These are phyloP conservation scores for Oscheius myriophilus DNA, from an alignment of 2,888 invertebrate species.

Conservation along the genomic window DNA sequence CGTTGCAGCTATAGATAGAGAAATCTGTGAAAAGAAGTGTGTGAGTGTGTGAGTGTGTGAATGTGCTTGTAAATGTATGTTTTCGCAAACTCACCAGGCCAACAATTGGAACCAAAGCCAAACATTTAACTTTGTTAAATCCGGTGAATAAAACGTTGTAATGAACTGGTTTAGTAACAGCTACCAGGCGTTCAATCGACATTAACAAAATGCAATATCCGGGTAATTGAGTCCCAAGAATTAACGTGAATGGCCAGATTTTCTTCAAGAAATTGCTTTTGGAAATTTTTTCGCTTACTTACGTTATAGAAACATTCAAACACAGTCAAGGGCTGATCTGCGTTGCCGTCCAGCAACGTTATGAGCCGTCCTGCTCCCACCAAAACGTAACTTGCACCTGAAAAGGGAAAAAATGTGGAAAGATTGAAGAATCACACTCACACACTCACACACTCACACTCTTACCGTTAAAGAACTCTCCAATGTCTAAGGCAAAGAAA, in stretches of 20 bases:
- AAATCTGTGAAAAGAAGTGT: no score
- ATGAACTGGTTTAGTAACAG: constrained; percentile 44
- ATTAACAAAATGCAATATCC: constrained; percentile 57
- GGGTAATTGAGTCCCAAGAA: constrained; percentile 61
- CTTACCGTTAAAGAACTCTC: no score
- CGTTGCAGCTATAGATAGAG: no score
- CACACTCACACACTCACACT: no score
- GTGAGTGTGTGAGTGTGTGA: no score
- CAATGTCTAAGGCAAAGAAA: no score
- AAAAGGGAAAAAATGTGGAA: constrained; percentile 10
- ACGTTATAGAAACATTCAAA: constrained; percentile 50
- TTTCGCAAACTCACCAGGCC: constrained; percentile 36
- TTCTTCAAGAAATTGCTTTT: constrained; percentile 37
- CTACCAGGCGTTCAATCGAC: constrained; percentile 52
- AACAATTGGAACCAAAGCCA: constrained; percentile 34
- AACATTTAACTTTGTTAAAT: constrained; percentile 33
- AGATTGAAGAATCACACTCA: no score
- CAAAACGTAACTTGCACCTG: constrained; percentile 47
- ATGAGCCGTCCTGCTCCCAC: constrained; percentile 41
- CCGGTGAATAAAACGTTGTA: constrained; percentile 52
- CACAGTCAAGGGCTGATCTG: constrained; percentile 43
- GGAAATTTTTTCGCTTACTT: neutral
- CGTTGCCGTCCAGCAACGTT: constrained; percentile 35
- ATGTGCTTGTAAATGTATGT: no score
- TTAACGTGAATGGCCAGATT: constrained; percentile 57